Evolutionary conservation across 2,797 vertebrate genomes (phyloP).

Genomic region (Micrastur ruficollis): DNA sequence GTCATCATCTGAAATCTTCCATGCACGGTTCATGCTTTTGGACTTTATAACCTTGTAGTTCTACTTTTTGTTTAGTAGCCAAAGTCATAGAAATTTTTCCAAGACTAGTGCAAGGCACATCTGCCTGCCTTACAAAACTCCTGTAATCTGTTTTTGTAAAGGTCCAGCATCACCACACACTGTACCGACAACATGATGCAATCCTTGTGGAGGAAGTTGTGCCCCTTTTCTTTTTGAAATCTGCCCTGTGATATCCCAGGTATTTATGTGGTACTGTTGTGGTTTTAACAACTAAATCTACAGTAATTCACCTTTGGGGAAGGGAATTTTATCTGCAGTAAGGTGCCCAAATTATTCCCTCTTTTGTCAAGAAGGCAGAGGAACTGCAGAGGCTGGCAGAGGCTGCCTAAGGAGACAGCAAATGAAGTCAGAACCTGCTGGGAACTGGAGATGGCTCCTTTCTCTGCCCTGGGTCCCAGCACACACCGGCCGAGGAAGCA

Average conservation of each 20-base stretch:
- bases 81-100: not conserved
- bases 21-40: not conserved
- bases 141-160: not conserved
- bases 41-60: not conserved
- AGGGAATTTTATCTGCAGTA: not conserved
- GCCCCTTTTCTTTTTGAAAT: not conserved
- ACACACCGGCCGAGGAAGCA: accelerated
- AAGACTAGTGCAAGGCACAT: not conserved
- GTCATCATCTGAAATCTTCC: not conserved
- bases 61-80: not conserved
- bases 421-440: not conserved
- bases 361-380: not conserved
- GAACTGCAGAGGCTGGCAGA: not conserved
- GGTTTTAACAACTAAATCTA: not conserved
- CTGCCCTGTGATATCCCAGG: not conserved
- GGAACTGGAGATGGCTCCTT: not conserved
- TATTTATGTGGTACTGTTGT: not conserved
- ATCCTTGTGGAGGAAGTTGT: not conserved
- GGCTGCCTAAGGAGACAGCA: not conserved
- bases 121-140: not conserved
- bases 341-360: not conserved
- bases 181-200: not conserved
- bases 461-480: not conserved
- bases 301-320: not conserved
- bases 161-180: not conserved